Percentiles rank a stretch among this genome's conserved stretches.
Conservation (phyloP, 2,113 vertebrate species). For the Corythaeola cristata region DNA sequence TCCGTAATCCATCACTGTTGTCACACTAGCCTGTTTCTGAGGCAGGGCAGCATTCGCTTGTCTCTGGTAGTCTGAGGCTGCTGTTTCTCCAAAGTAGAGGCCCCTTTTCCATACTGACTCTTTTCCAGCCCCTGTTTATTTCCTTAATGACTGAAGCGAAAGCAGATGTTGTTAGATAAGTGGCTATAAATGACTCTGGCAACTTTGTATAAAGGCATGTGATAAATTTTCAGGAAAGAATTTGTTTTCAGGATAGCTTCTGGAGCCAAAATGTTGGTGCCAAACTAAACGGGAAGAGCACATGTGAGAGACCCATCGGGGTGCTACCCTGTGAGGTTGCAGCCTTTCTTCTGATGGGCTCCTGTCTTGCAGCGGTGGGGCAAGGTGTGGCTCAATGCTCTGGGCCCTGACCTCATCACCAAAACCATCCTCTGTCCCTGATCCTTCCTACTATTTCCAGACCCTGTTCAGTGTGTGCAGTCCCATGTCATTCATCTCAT, state of each 20-base stretch:
- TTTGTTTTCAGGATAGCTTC: conserved; percentile 22
- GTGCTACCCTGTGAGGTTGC: background rate
- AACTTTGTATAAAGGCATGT: conserved; percentile 10
- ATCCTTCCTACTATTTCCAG: background rate
- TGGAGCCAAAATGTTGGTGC: background rate
- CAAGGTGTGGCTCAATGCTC: rapidly evolving
- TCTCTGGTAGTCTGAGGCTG: background rate
- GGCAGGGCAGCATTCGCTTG: background rate
- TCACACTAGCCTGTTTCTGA: conserved; percentile 33
- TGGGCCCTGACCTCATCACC: background rate
- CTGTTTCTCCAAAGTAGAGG: background rate
- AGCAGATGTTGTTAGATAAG: conserved; percentile 49
- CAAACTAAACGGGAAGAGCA: background rate
- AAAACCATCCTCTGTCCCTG: background rate
- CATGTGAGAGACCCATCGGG: background rate
- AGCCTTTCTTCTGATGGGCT: background rate
- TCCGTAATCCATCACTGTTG: conserved; percentile 35
- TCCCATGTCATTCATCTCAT: background rate
- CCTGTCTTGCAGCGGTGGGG: background rate
- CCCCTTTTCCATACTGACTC: background rate
- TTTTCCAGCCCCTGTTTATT: conserved; percentile 20
- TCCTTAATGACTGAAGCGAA: conserved; percentile 34
- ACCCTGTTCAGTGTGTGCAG: background rate
- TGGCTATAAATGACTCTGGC: conserved; percentile 48
- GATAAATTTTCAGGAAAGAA: conserved; percentile 27